Percentiles rank a stretch among this genome's conserved stretches.
These are phyloP conservation scores for Tinamus guttatus DNA, from an alignment of 2,113 vertebrate species.

Conservation along the genomic window DNA sequence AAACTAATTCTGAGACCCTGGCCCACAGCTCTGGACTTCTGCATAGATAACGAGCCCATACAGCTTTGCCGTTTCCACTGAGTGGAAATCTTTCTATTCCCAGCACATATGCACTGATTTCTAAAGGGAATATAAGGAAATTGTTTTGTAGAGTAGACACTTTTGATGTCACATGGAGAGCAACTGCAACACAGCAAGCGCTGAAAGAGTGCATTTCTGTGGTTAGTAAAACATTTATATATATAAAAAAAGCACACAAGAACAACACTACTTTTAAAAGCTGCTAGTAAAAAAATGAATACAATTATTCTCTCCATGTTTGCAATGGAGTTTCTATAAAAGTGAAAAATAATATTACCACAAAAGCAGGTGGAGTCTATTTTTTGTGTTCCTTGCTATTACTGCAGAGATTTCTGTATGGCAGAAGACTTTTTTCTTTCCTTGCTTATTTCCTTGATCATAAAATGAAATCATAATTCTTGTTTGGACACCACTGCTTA, in stretches of 20 bases:
- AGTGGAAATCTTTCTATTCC: not conserved
- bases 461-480: not conserved
- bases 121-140: not conserved
- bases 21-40: not conserved
- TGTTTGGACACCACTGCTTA: not conserved
- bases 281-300: slow-evolving; percentile 20
- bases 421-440: not conserved
- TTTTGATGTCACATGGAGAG: not conserved
- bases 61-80: not conserved
- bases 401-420: not conserved
- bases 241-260: not conserved
- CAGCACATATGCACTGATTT: too few species aligned
- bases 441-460: not conserved
- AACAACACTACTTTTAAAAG: not conserved
- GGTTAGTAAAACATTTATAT: not conserved
- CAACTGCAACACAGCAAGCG: not conserved
- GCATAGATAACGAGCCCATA: too few species aligned
- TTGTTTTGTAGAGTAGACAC: not conserved
- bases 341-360: not conserved
- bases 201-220: not conserved
- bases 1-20: not conserved
- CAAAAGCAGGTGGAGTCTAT: not conserved
- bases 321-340: not conserved
- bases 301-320: not conserved
- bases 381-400: not conserved